phyloP scores from a whole-genome alignment of 2,797 vertebrate species.

The Erithacus rubecula region DNA sequence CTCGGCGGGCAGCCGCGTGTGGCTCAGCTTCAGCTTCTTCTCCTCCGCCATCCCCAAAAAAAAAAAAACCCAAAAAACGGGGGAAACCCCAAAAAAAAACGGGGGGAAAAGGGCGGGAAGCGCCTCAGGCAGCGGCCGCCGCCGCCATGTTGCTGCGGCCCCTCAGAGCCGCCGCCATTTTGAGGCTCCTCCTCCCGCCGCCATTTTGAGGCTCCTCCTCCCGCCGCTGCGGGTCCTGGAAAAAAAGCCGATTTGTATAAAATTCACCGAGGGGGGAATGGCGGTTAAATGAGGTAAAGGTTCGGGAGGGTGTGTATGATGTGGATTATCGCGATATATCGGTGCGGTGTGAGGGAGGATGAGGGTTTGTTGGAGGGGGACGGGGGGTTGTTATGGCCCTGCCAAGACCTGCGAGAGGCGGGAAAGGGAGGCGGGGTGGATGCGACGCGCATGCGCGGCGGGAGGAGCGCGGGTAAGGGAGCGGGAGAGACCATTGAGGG shows the following conservation, averaged over 20 bases:
- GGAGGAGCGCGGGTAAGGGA: too few species aligned
- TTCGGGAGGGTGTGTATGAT: rapidly evolving
- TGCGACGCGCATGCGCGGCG: too few species aligned
- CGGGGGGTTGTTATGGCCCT: neutral
- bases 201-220: neutral
- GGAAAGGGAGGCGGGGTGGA: too few species aligned
- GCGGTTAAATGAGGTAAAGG: rapidly evolving
- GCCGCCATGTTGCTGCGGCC: neutral
- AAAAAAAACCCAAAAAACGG: rapidly evolving
- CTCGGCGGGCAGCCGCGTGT: too few species aligned
- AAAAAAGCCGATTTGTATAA: rapidly evolving
- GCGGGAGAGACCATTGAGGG: too few species aligned
- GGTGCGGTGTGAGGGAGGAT: rapidly evolving
- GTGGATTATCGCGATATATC: rapidly evolving
- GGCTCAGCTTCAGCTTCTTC: too few species aligned
- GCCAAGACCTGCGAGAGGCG: neutral
- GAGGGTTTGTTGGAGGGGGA: rapidly evolving
- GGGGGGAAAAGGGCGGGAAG: neutral
- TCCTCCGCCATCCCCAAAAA: neutral
- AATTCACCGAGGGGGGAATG: neutral
- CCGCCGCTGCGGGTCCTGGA: neutral
- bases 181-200: neutral
- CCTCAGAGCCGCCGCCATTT: neutral
- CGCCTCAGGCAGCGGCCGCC: rapidly evolving
- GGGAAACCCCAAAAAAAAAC: too few species aligned